Evolutionary conservation across 2,113 vertebrate genomes (phyloP).

Genomic region (Mixornis gularis): DNA sequence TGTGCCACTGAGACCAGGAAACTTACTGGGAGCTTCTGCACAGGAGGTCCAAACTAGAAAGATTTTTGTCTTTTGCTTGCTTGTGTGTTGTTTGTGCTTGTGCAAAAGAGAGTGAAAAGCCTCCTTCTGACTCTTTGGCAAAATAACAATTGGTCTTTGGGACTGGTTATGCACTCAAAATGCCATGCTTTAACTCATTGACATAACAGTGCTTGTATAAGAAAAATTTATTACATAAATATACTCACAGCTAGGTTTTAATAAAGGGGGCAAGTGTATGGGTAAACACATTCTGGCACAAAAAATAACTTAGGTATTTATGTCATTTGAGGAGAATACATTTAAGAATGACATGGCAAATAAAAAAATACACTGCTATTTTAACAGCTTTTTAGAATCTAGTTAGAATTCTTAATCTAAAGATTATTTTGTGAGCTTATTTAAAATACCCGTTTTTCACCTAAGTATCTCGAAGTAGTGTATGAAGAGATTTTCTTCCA

Average conservation of each 20-base stretch:
- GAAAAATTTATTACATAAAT: not conserved
- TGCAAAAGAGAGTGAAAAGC: not conserved
- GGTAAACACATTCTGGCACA: not conserved
- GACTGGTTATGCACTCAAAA: not conserved
- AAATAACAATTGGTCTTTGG: not conserved
- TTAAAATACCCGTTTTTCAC: not conserved
- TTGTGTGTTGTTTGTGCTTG: not conserved
- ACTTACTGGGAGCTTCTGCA: not conserved
- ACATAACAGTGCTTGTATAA: not conserved
- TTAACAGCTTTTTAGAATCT: not conserved
- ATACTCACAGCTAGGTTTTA: not conserved
- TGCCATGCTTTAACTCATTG: not conserved
- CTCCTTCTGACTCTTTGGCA: not conserved
- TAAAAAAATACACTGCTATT: not conserved
- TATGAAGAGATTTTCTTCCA: not conserved
- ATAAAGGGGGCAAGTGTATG: fast-evolving
- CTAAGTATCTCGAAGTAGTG: not conserved
- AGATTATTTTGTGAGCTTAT: not conserved
- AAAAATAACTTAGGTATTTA: not conserved
- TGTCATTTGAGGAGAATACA: not conserved
- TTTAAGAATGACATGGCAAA: not conserved
- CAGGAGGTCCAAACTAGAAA: not conserved
- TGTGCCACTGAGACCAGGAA: not conserved
- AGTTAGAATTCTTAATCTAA: not conserved
- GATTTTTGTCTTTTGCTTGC: not conserved